Evolutionary conservation across 2,113 vertebrate species (phyloP), one percentile per base, ranked within the genome.

Genomic region (Probosciger aterrimus): DNA sequence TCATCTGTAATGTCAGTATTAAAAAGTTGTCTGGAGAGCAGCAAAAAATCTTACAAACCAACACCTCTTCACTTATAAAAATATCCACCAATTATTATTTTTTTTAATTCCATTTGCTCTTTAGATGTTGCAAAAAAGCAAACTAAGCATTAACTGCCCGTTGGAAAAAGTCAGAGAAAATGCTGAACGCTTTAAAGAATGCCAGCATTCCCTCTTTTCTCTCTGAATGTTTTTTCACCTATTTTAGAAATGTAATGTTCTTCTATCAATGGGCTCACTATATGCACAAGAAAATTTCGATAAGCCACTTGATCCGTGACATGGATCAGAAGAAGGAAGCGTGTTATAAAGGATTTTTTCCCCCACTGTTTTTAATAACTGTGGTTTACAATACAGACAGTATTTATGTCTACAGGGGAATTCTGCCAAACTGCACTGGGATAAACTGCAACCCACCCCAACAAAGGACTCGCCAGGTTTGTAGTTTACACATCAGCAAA

Each of bases 251-350:
- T 84, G 7, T 69, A 60, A 79, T 88, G 31, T 57, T 87, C 52
- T 65, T 67, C 57, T 44, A 4, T 88, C 92, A 92, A 52, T 64
- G 55, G 78, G 19, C 41, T 94, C 6, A 39, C 47, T 65, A 43
- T 79, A 87, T 5, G 35, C 64, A 53, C 24, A 91, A 76, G 55
- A 82, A 93, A 96, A 97, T 93, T 88, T 96, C 87, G 85, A 64
- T 63, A 82, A 65, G 46, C 55, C 82, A 76, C 73, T 86, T 94
- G 75, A 86, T 96, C 90, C 69, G 82, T 28, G 24, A 94, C 83
- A 94, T 16, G 79, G 93, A 95, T 92, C 91, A 88, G 82, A 85
- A 94, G 59, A 80, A 95, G 93, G 75, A 87, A 96, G 85, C 4
- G 9, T 62, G 60, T 84, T 82, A 63, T 14, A 92, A 92, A 82